A percentile compares a stretch with the other conserved stretches of the same genome.
Conservation (phyloP, 2,888 invertebrate genomes). For the Spodoptera picta region DNA sequence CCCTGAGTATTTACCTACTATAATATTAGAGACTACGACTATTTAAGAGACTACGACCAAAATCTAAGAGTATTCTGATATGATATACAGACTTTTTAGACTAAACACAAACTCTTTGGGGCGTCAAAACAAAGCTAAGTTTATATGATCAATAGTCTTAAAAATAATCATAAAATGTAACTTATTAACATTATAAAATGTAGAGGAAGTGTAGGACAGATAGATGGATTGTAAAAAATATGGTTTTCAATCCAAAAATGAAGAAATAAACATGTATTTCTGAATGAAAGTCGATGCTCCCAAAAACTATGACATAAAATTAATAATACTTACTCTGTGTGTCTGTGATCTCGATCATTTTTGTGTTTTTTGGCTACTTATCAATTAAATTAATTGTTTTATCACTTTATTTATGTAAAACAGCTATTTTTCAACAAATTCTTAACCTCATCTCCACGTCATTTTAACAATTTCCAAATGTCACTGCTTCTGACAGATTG, state of each 20-base stretch:
- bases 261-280: constrained; percentile 11
- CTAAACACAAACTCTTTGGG: background rate
- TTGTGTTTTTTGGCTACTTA: constrained; percentile 62
- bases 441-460: constrained; percentile 59
- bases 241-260: background rate
- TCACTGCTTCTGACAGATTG: constrained; percentile 22
- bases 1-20: too few relatives aligned
- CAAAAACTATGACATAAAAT: constrained; percentile 25
- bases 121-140: background rate
- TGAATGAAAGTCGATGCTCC: background rate
- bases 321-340: constrained; percentile 92
- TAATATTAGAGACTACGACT: too few relatives aligned
- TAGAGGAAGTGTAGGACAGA: background rate
- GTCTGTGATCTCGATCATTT: constrained; percentile 95
- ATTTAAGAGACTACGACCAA: too few relatives aligned
- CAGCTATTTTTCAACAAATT: constrained; percentile 47
- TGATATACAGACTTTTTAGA: too few relatives aligned
- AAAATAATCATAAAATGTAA: background rate
- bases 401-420: constrained; percentile 42
- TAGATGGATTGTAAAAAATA: background rate
- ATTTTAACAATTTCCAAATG: constrained; percentile 43
- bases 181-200: background rate
- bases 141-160: background rate
- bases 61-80: background rate
- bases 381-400: constrained; percentile 32